Percentiles rank a stretch among this genome's conserved stretches.
phyloP scores from a whole-genome alignment of 1,140 invertebrate genomes.

The Drosophila pseudoobscura region DNA sequence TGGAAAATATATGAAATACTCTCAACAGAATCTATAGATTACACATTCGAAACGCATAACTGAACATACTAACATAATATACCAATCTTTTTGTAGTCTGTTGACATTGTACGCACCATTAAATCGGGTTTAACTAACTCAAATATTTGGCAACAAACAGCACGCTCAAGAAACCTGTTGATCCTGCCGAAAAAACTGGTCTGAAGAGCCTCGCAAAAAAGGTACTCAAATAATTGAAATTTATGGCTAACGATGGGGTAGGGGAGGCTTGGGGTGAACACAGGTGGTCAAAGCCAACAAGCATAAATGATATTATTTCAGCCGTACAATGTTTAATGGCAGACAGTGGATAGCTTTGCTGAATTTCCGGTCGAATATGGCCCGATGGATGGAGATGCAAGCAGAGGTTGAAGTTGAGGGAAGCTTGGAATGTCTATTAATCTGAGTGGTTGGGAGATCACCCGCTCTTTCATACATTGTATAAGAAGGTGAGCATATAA shows the following conservation, averaged over 20 bases:
- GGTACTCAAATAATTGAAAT: conserved; percentile 22
- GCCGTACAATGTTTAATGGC: background rate
- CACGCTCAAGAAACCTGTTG: conserved; percentile 26
- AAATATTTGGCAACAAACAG: conserved; percentile 43
- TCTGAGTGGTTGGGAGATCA: too few relatives aligned
- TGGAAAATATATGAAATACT: background rate
- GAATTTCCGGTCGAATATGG: too few relatives aligned
- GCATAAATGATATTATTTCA: conserved; percentile 4
- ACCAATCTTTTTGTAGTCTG: background rate
- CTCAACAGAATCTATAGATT: too few relatives aligned
- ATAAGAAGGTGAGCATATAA: conserved; percentile 41
- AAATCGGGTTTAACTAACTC: conserved; percentile 40
- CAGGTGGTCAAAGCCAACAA: conserved; percentile 3
- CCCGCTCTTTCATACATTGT: conserved; percentile 1
- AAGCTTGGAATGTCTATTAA: background rate
- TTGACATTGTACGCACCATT: conserved; percentile 45
- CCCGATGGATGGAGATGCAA: conserved; percentile 8
- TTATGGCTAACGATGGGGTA: background rate
- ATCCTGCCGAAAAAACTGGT: conserved; percentile 16
- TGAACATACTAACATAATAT: conserved; percentile 1
- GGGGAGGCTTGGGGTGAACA: background rate
- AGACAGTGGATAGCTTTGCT: too few relatives aligned
- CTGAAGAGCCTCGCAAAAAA: background rate
- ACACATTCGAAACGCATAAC: background rate
- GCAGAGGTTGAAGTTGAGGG: background rate